Conservation (phyloP, 2,888 invertebrate species). For the Mechanitis messenoides region DNA sequence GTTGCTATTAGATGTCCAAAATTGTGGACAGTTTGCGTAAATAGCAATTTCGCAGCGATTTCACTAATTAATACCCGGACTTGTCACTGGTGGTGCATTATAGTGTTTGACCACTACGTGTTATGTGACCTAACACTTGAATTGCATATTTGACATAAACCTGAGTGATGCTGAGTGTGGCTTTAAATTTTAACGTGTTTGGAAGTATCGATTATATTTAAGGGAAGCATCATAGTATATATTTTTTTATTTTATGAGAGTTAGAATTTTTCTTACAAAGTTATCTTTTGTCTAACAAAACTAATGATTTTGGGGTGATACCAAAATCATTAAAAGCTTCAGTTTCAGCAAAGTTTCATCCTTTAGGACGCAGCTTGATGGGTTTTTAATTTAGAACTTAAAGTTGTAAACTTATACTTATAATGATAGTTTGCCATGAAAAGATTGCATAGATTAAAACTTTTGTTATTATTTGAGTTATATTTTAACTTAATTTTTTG, state of each 20-base stretch:
- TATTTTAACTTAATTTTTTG: background rate
- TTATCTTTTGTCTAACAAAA: background rate
- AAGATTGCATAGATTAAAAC: background rate
- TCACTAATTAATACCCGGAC: slow-evolving; percentile 16
- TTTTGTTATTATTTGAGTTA: background rate
- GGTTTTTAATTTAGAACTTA: background rate
- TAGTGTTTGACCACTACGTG: slow-evolving; percentile 15
- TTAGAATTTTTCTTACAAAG: too few species aligned
- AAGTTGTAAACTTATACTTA: background rate
- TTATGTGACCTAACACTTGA: slow-evolving; percentile 12
- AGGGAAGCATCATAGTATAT: too few species aligned
- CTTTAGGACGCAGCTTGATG: background rate
- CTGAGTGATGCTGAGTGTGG: background rate
- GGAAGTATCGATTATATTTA: background rate
- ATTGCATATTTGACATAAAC: background rate
- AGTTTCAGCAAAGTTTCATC: background rate
- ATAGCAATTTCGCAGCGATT: slow-evolving; percentile 16
- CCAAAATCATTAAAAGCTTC: background rate
- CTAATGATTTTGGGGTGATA: too few species aligned
- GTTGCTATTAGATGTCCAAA: slow-evolving; percentile 17
- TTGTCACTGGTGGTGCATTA: slow-evolving; percentile 13
- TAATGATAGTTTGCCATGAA: background rate
- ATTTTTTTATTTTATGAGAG: too few species aligned
- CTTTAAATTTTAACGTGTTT: background rate
- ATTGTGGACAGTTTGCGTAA: slow-evolving; percentile 17